These are phyloP conservation scores for Aurelia sp. DNA, from an alignment of 30 jellyfish, hydroid and myxozoan species.

Conservation along the genomic window DNA sequence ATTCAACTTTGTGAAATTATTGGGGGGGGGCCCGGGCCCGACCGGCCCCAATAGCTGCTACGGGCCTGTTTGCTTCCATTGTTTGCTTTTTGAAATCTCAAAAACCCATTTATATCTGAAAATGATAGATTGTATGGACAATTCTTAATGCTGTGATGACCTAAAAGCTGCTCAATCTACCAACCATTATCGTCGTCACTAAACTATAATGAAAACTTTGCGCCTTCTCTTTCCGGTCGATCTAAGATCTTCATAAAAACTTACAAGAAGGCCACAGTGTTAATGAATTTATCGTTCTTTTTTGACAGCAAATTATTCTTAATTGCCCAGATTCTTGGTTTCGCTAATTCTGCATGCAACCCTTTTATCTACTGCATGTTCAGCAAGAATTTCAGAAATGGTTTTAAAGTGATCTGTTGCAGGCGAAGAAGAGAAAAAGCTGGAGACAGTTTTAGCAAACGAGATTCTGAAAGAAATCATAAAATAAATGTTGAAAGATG, in stretches of 20 bases:
- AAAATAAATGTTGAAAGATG: neutral
- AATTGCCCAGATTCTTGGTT: slow-evolving; percentile 61
- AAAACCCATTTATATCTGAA: no score
- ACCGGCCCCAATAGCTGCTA: no score
- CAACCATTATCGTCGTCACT: no score
- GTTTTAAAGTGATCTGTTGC: slow-evolving; percentile 52
- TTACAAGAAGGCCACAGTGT: neutral
- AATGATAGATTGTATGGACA: no score
- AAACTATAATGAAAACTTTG: no score
- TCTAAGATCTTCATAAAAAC: neutral
- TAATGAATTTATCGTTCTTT: neutral
- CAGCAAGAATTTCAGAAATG: slow-evolving; percentile 81
- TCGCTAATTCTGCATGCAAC: slow-evolving; percentile 75
- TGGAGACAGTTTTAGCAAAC: no score
- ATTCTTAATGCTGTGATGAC: no score
- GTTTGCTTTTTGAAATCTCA: no score
- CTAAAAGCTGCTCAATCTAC: no score
- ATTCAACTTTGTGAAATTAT: no score
- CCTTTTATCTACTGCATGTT: slow-evolving; percentile 76
- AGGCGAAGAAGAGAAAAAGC: slow-evolving; percentile 19
- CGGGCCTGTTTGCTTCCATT: no score
- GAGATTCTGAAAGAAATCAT: neutral
- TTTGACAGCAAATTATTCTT: slow-evolving; percentile 53
- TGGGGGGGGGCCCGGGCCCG: no score
- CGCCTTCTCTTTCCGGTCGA: neutral